Base-by-base conservation (phyloP, 2,888 invertebrate species). In the Aethes cnicana region DNA sequence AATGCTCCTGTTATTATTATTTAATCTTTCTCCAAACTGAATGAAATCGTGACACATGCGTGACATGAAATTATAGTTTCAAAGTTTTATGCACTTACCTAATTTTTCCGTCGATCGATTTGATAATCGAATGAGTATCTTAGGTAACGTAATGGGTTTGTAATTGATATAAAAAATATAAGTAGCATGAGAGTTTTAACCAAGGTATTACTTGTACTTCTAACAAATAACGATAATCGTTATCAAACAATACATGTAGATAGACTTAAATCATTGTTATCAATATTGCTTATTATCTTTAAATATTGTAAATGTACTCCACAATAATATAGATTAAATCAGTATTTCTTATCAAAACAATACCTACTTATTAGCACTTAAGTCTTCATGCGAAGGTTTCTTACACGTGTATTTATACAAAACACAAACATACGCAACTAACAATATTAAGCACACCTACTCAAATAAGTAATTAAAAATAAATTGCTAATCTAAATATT, bases 181-280 rank as follows among this genome's bases (percentile, higher is more conserved):
- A n/a, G 57, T 66, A 67, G 61, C 66, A 66, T 58, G 62, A 64
- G 63, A 59, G 54, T 56, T 59, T 62, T 66, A 80, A 81, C 79
- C 76, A 72, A 64, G 63, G 63, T 64, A 65, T 63, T 67, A 66
- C 52, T 59, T 61, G 62, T 66, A 72, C 73, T 74, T 74, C 77
- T 71, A 69, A 78, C 78, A 80, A 77, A 82, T 77, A 74, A 66
- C 68, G 78, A 86, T 87, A 81, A 74, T 69, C 71, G 69, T 80
- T 85, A 87, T 86, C 86, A 73, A 84, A 84, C 81, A 86, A 86
- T 84, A 84, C 82, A 77, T 81, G 81, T 72, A 80, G 71, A 83
- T 79, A 75, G 72, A 76, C 71, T 78, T 77, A 81, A 83, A 81
- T 85, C 80, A 79, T 70, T 75, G 70, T 73, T 84, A 87, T 86